Evolutionary conservation across 1,140 invertebrate species (phyloP).

Genomic region (Heterodera schachtii): DNA sequence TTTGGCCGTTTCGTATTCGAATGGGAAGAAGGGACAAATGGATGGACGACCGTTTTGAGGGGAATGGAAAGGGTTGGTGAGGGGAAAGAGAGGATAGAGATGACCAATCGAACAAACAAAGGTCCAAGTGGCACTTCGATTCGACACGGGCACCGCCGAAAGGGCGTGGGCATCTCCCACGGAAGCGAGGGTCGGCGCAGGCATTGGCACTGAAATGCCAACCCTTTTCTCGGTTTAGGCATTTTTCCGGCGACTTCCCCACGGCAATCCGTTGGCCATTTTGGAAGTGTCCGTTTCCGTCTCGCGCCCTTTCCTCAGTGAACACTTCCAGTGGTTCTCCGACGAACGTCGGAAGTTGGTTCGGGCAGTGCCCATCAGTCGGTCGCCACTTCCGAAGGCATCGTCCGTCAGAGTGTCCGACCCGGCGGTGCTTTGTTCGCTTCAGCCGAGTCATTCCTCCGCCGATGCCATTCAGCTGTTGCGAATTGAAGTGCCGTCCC

Average conservation of each 20-base stretch:
- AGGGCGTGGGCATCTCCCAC: neutral
- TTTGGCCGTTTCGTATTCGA: slow-evolving; percentile 30
- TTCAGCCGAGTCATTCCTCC: slow-evolving; percentile 25
- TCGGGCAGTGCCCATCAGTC: slow-evolving; percentile 33
- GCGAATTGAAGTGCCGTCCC: slow-evolving; percentile 31
- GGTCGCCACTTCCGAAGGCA: slow-evolving; percentile 36
- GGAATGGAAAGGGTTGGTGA: neutral
- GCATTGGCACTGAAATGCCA: neutral
- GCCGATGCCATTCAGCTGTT: slow-evolving; percentile 40
- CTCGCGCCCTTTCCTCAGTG: slow-evolving; percentile 23
- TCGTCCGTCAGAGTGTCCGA: slow-evolving; percentile 38
- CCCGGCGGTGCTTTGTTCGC: slow-evolving; percentile 44
- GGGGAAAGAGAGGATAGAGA: too few species aligned
- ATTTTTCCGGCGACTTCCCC: slow-evolving; percentile 17
- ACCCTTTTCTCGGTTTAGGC: neutral
- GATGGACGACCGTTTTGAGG: neutral
- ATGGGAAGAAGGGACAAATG: slow-evolving; percentile 26
- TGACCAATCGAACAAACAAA: neutral
- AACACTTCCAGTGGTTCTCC: slow-evolving; percentile 42
- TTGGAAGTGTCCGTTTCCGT: slow-evolving; percentile 45
- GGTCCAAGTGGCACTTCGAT: neutral
- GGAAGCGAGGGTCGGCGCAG: neutral
- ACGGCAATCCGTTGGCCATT: slow-evolving; percentile 40
- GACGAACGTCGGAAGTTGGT: slow-evolving; percentile 48
- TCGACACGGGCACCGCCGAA: neutral